Base-by-base conservation (phyloP, 2,888 invertebrate genomes). In the Allophyes oxyacanthae region DNA sequence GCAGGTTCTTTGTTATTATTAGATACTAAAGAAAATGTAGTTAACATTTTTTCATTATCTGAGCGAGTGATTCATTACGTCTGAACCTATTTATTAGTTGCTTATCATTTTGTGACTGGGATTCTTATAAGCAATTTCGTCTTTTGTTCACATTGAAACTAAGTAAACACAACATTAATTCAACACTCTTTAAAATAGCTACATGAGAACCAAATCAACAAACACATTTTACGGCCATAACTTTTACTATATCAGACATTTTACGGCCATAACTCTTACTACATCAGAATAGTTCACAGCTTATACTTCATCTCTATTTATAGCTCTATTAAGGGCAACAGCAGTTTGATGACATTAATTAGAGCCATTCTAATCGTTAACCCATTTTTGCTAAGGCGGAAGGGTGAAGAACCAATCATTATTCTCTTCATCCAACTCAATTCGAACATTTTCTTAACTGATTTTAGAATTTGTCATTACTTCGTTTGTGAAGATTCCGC, bases 361-460 rank as follows among this genome's bases (percentile, higher is more conserved):
- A 85, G 82, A 81, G 68, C 77, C 80, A 79, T 85, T 86, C 79
- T 83, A 84, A 86, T 88, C 87, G 86, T 89, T 90, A 90, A 90
- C 88, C 90, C 77, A 88, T 89, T 91, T 88, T 68, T 63, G 15
- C 51, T 54, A 40, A 58, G 46, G 66, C 76, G 76, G 74, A 77
- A 79, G 77, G 70, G 72, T 70, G 61, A 57, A 65, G 68, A 72
- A 65, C 64, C 61, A 61, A 65, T 76, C 60, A 73, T 76, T 76
- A 74, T 75, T 71, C 74, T 63, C 60, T 67, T 55, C 43, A 54
- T 54, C 40, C 49, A 57, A 69, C 56, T 72, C 62, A 46, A 64
- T 65, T 66, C 13, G 34, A 55, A 58, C 25, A 64, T 65, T 54
- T 57, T 55, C 52, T 50, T 55, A 55, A 64, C 46, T 63, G 30